Conservation (phyloP, 2,113 vertebrate species). For the Puntigrus tetrazona region DNA sequence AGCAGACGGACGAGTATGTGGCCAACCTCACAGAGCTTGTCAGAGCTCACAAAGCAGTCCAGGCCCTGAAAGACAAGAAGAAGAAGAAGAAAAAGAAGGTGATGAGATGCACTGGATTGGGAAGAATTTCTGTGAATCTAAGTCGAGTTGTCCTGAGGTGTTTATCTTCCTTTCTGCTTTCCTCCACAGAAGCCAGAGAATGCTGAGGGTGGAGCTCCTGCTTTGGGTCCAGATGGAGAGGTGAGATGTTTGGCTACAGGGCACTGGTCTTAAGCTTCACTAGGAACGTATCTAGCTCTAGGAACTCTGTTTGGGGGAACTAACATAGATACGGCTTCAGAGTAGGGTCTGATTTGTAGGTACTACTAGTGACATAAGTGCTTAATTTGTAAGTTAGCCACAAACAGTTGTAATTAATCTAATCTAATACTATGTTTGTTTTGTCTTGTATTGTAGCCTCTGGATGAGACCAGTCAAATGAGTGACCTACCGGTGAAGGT, state of each 20-base stretch:
- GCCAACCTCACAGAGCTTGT: conserved; percentile 97
- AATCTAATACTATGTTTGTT: not conserved
- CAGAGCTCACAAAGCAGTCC: conserved; percentile 91
- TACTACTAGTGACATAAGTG: too few species aligned
- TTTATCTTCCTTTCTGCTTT: conserved; percentile 4
- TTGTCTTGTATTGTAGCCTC: conserved; percentile 73
- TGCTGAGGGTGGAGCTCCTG: conserved; percentile 77
- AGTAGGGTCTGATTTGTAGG: too few species aligned
- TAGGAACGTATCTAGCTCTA: too few species aligned
- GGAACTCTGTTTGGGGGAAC: too few species aligned
- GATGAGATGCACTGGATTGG: not conserved
- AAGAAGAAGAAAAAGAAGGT: conserved; percentile 87
- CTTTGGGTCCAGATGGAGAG: conserved; percentile 90
- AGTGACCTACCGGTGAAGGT: conserved; percentile 95
- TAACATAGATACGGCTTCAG: too few species aligned
- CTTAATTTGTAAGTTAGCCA: not conserved
- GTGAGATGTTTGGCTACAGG: conserved; percentile 66
- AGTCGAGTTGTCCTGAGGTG: not conserved
- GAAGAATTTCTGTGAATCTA: not conserved
- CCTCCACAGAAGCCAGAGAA: conserved; percentile 82
- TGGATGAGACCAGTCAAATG: conserved; percentile 99
- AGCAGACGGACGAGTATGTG: conserved; percentile 97
- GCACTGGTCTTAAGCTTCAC: too few species aligned
- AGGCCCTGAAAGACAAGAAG: conserved; percentile 95
- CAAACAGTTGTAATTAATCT: not conserved